Conservation (phyloP, 2,113 vertebrate species). For the Toxotes chatareus region DNA sequence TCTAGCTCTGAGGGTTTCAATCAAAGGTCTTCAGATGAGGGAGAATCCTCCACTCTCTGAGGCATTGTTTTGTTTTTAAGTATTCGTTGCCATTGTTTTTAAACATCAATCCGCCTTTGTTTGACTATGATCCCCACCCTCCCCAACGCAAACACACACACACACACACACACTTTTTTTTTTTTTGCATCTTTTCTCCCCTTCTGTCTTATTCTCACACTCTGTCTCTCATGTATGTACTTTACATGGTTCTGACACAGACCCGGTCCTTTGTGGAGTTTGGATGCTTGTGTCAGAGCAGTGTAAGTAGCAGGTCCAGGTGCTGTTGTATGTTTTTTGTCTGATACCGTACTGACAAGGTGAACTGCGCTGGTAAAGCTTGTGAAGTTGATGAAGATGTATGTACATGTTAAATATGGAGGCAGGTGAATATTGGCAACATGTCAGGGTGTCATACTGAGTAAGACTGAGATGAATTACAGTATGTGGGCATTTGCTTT, state of each 20-base stretch:
- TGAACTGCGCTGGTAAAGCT: conserved; percentile 25
- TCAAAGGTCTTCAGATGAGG: background rate
- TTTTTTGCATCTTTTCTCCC: background rate
- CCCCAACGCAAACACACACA: background rate
- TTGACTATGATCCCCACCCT: conserved; percentile 3
- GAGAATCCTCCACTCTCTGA: background rate
- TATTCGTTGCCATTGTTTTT: background rate
- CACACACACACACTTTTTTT: background rate
- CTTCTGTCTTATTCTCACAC: background rate
- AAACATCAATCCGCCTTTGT: background rate
- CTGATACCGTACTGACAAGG: conserved; percentile 11
- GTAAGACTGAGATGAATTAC: background rate
- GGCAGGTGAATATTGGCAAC: background rate
- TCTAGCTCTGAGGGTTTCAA: conserved; percentile 3
- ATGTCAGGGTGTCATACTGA: conserved; percentile 3
- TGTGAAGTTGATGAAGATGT: background rate
- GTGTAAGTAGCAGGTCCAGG: background rate
- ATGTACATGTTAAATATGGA: background rate
- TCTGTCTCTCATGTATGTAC: background rate
- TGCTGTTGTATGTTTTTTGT: background rate
- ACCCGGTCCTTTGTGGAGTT: background rate
- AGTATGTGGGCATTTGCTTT: background rate
- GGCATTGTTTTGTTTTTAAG: background rate
- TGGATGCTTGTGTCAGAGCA: background rate
- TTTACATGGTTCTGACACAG: background rate